A percentile compares a stretch with the other conserved stretches of the same genome.
These are phyloP conservation scores for Antechinus flavipes DNA, from an alignment of 2,113 vertebrate genomes.

Conservation along the genomic window DNA sequence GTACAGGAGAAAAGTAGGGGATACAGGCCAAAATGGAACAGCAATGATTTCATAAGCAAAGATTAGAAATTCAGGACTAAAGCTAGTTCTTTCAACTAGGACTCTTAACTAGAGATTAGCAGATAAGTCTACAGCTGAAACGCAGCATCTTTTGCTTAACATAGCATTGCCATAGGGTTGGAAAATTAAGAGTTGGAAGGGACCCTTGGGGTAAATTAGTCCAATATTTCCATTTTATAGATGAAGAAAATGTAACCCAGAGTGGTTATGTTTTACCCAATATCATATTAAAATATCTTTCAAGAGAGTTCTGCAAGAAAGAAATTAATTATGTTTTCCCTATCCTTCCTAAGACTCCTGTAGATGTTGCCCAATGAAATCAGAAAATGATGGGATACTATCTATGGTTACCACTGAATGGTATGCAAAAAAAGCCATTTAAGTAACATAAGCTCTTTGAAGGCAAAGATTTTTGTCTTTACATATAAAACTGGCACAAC, in stretches of 20 bases:
- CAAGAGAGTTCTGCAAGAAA: neutral
- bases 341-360: neutral
- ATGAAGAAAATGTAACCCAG: neutral
- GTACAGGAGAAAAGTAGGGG: neutral
- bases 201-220: neutral
- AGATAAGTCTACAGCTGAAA: slow-evolving; percentile 5
- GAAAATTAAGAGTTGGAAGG: neutral
- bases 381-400: neutral
- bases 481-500: neutral
- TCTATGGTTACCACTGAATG: neutral
- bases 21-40: neutral
- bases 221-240: neutral
- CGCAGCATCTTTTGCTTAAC: neutral
- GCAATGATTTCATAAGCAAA: slow-evolving; percentile 2
- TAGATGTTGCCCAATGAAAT: neutral
- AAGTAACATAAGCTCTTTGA: neutral
- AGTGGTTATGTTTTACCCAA: neutral
- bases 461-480: neutral
- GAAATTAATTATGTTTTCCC: neutral
- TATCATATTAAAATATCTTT: neutral
- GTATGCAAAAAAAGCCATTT: neutral
- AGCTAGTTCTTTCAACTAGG: neutral
- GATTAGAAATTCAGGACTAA: neutral
- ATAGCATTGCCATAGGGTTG: neutral
- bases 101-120: neutral